Conservation (phyloP, 2,888 invertebrate species). For the Gibbula magus region DNA sequence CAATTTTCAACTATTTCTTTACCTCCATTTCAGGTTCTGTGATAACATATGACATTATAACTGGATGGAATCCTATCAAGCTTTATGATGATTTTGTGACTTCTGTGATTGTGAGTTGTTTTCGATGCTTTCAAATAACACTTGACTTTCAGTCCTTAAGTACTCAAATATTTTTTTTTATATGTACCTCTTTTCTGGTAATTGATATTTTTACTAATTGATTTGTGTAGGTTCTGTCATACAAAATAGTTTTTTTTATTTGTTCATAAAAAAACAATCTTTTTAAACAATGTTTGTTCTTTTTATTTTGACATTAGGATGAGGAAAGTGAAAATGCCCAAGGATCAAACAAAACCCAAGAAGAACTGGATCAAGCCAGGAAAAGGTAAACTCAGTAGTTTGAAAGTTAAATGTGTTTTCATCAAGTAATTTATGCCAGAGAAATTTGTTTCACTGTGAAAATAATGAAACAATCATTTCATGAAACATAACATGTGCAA, state of each 20-base stretch:
- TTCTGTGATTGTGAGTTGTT: conserved; percentile 68
- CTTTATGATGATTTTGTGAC: conserved; percentile 76
- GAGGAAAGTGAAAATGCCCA: conserved; percentile 56
- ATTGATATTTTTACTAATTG: not conserved
- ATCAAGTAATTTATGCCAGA: no score
- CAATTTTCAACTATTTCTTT: not conserved
- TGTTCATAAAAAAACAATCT: not conserved
- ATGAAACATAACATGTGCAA: no score
- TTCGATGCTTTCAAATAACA: no score
- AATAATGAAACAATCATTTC: no score
- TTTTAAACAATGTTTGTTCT: not conserved
- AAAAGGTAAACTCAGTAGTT: no score
- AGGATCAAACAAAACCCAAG: conserved; percentile 53
- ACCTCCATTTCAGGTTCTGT: conserved; percentile 78
- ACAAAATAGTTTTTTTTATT: not conserved
- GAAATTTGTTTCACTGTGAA: no score
- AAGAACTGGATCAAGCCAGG: conserved; percentile 65
- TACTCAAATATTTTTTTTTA: no score
- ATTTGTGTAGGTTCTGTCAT: not conserved
- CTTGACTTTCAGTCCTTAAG: no score
- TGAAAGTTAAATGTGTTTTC: no score
- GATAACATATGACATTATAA: conserved; percentile 83
- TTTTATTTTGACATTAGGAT: conserved; percentile 45
- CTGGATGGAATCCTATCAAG: conserved; percentile 78
- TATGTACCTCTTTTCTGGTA: no score